Base-by-base conservation (phyloP, 1,140 invertebrate genomes). In the Drosophila carrolli region DNA sequence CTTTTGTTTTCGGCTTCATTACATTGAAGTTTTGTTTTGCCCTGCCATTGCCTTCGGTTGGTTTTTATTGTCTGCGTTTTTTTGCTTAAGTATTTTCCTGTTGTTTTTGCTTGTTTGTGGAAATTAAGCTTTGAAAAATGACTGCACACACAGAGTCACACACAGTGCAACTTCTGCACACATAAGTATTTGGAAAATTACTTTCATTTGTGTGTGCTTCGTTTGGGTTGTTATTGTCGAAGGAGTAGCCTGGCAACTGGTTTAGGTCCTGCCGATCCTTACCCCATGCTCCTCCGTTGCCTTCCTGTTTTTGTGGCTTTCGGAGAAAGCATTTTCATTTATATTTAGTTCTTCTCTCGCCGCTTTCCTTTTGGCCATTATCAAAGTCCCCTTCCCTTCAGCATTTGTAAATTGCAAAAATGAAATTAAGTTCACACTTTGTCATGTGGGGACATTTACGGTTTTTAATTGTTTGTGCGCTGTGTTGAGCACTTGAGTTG, bases 361-460 rank as follows among this genome's bases (percentile, higher is more conserved):
- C 54, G 1, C 38, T n/a, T 13, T 8, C 37, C 44, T 14, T 61
- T 58, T 29, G 66, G 62, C 66, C 71, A 79, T 81, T 80, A 80
- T 71, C 73, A 77, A 60, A 23, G 16, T 47, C 38, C 9, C 41
- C 37, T 19, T 57, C 14, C 38, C 23, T 14, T 35, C 75, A 86
- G 75, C 82, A 86, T 88, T 78, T 88, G 84, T 84, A 89, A 89
- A 88, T 89, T 89, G 81, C 84, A 89, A 89, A 88, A 88, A 88
- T 88, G 84, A 88, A 88, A 88, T 88, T 88, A 88, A 88, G 84
- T 88, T 88, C 84, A 88, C 84, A 88, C 84, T 89, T 89, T 88
- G 84, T 88, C 84, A 88, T 88, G 84, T 89, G 84, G 85, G 84
- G 84, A 88, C 84, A 88, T 90, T 88, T 88, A 89, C 73, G 84